Base-by-base conservation (phyloP, 2,888 invertebrate genomes). In the Oscheius sp. region DNA sequence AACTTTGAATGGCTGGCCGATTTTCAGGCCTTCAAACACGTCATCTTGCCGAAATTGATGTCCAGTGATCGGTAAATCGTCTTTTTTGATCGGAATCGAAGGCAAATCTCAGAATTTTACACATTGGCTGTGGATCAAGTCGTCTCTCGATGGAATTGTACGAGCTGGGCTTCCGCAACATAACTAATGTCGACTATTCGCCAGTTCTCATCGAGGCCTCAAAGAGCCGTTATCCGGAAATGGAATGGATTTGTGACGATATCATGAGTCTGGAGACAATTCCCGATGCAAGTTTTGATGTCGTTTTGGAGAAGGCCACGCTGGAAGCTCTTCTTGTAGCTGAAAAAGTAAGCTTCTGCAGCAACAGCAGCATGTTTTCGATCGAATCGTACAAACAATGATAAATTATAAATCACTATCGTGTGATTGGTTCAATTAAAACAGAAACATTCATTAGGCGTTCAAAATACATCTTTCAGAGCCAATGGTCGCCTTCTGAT, bases 251-350 rank as follows among this genome's bases (percentile, higher is more conserved):
- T 11, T 89, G 89, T 21, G 90, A 90, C 88, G 91, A 91, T 79
- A 90, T 90, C 78, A 84, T 84, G 42, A 77, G 89, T 13, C 77
- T 91, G 58, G 33, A 51, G 42, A 79, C 82, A 35, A 88, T 89
- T 35, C 65, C 47, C 3, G 47, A 65, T n/a, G 29, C 55, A 11
- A 73, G 71, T 2, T 90, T 90, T 85, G 91, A 91, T 83, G 88
- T 90, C 35, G 89, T 91, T 37, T 78, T 91, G 55, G 91, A 91
- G 78, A 91, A 91, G 83, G 91, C 90, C 3, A 91, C 91, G 21
- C 81, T 91, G 32, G 91, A 91, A 80, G 89, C 90, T 13, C 78
- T 91, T 53, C 83, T 91, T 70, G 91, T 90, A 10, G 77, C 73
- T n/a, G 86, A 86, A 70, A 84, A 83, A 76, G 84, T 82, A 33